phyloP scores from a whole-genome alignment of 1,140 invertebrate genomes.

The Orius insidiosus region DNA sequence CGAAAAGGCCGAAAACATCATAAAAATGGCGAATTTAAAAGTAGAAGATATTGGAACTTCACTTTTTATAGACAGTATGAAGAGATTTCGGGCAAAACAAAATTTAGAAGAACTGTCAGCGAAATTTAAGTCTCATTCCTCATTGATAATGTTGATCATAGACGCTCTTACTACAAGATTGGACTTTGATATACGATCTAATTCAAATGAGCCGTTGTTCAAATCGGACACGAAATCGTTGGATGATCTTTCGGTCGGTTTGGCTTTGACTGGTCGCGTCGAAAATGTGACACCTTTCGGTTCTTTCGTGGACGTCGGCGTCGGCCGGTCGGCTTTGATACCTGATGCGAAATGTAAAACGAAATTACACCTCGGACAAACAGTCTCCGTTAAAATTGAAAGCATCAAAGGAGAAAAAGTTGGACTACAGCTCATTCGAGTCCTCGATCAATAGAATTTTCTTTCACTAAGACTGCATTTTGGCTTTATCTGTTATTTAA shows the following conservation, averaged over 20 bases:
- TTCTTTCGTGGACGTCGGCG: constrained; percentile 74
- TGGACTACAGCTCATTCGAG: too few relatives aligned
- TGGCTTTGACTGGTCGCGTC: constrained; percentile 37
- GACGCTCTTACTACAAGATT: constrained; percentile 42
- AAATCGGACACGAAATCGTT: constrained; percentile 26
- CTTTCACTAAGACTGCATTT: too few relatives aligned
- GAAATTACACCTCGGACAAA: too few relatives aligned
- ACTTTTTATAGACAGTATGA: constrained; percentile 28
- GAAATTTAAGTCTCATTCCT: constrained; percentile 17
- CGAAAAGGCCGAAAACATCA: constrained; percentile 35
- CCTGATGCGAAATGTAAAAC: too few relatives aligned
- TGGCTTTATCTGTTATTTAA: too few relatives aligned
- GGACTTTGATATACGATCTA: constrained; percentile 45
- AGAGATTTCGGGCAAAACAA: constrained; percentile 15
- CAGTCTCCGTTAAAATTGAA: too few relatives aligned
- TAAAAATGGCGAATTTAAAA: constrained; percentile 20
- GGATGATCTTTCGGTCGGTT: constrained; percentile 28
- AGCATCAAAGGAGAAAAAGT: too few relatives aligned
- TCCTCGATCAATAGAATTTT: too few relatives aligned
- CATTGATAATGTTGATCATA: constrained; percentile 31
- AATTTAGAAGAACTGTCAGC: constrained; percentile 29
- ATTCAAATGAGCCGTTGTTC: constrained; percentile 44
- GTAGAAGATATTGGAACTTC: constrained; percentile 27
- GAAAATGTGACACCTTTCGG: constrained; percentile 76
- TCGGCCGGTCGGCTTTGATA: constrained; percentile 28